Conservation (phyloP, 2,113 vertebrate species). For the Megalops atlanticus region DNA sequence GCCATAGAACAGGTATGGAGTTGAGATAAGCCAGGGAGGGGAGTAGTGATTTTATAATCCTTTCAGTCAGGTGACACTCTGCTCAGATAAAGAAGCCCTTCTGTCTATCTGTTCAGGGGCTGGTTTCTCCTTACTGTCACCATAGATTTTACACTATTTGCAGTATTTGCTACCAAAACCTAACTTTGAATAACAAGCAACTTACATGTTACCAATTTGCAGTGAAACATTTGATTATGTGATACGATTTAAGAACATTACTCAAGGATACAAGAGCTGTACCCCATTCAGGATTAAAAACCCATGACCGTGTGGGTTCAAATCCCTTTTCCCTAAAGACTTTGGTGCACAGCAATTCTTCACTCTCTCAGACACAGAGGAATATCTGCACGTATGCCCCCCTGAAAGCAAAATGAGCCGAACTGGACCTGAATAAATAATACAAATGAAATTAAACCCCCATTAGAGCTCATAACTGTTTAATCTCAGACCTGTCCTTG, state of each 20-base stretch:
- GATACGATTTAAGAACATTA: too few species aligned
- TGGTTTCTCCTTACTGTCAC: neutral
- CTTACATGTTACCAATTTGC: neutral
- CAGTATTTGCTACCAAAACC: neutral
- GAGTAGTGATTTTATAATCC: conserved; percentile 4
- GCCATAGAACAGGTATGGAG: neutral
- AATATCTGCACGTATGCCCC: neutral
- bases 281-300: too few species aligned
- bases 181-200: neutral
- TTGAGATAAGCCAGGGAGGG: neutral
- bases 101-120: neutral
- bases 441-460: neutral
- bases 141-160: neutral
- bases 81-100: neutral
- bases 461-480: neutral
- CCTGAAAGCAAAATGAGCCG: neutral
- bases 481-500: too few species aligned
- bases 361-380: too few species aligned
- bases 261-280: too few species aligned
- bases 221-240: too few species aligned
- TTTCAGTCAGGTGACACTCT: neutral
- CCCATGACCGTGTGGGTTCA: too few species aligned
- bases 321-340: too few species aligned
- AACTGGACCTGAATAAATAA: neutral
- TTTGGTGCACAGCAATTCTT: too few species aligned